These are phyloP conservation scores for Enteromius argenteus DNA, from an alignment of 2,797 vertebrate genomes.

Conservation along the genomic window DNA sequence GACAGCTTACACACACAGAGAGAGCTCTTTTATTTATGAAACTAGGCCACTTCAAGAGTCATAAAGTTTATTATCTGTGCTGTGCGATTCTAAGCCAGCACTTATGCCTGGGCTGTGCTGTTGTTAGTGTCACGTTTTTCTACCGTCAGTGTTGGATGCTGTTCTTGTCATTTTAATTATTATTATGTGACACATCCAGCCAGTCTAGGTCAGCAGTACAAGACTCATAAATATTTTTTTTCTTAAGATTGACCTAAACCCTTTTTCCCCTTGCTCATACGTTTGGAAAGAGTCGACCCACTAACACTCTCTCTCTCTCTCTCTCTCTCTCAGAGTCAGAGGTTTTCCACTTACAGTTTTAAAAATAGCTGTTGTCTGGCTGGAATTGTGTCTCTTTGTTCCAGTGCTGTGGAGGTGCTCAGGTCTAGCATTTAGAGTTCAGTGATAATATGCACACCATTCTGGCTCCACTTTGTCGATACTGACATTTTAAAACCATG, in stretches of 20 bases:
- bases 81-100: neutral
- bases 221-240: neutral
- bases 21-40: slow-evolving; percentile 13
- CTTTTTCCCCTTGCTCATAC: neutral
- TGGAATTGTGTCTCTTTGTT: slow-evolving; percentile 15
- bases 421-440: slow-evolving; percentile 7
- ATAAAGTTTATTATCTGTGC: slow-evolving; percentile 23
- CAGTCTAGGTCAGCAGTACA: neutral
- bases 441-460: neutral
- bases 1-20: neutral
- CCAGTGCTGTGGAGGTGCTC: neutral
- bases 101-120: slow-evolving; percentile 3
- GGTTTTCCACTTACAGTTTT: slow-evolving; percentile 27
- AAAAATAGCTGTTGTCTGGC: slow-evolving; percentile 42
- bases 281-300: slow-evolving; percentile 22
- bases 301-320: neutral
- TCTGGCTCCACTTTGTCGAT: neutral
- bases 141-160: neutral
- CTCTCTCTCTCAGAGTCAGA: slow-evolving; percentile 20
- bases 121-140: neutral
- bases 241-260: neutral
- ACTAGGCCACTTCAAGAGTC: slow-evolving; percentile 30
- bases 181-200: neutral
- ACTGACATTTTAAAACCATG: neutral
- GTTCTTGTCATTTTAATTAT: neutral